Base-by-base conservation (phyloP, 2,113 vertebrate genomes). In the Pampusana beccarii region DNA sequence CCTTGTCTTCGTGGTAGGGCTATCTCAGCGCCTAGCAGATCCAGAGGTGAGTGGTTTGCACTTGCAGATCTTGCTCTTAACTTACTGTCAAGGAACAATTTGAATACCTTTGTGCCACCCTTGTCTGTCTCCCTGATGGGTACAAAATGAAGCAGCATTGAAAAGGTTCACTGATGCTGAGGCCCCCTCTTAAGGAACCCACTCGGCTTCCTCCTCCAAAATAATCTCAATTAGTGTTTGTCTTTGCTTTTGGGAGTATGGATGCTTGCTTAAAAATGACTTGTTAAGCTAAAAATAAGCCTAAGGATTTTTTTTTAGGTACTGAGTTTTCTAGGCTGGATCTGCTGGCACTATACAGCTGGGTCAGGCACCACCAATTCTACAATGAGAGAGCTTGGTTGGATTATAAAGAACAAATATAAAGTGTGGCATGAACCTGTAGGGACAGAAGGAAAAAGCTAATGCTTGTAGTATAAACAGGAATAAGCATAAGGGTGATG, bases 1-100 rank as follows among this genome's bases (percentile, higher is more conserved):
- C 97, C 98, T 99, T 70, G 99, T 99, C 96, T 99, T 99, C 33
- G 99, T 99, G 92, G 99, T 99, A 97, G 99, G 99, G 77, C 98
- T 99, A 7, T 99, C 99, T 60, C 99, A 99, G 96, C 98, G 99
- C 90, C 97, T 99, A 64, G 99, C 99, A 78, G 99, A 99, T 97
- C 99, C 99, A 56, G 99, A 99, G 99, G 99, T 99, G 95, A 98
- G 96, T 16, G 11, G n/a, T 58, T 91, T 20, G 23, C 31, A 48
- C 21, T 58, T 60, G 24, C 51, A 80, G 9, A 33, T 86, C 54
- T 95, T 93, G 65, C n/a, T 62, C 25, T 64, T 84, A 20, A 34
- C 18, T 61, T 75, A 13, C 4, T 81, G 77, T 29, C 12, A 13
- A n/a, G 57, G 42, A 66, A 48, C 15, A 11, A 4, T 1, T 61